Evolutionary conservation across 2,888 invertebrate genomes (phyloP).

Genomic region (Salpingus planirostris): DNA sequence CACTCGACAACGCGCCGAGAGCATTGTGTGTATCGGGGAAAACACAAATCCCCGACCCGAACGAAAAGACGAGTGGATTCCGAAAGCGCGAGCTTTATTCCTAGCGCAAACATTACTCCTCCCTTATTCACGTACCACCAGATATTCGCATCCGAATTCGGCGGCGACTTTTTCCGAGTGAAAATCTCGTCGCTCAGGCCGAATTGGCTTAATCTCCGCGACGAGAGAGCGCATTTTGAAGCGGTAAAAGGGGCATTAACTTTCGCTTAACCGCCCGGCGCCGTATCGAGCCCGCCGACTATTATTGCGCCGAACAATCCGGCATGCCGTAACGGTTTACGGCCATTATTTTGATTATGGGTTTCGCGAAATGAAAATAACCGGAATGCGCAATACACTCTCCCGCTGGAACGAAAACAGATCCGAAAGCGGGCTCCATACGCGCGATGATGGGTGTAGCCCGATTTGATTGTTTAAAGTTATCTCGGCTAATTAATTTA

Average conservation of each 20-base stretch:
- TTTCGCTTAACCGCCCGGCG: slow-evolving; percentile 12
- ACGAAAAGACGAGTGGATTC: neutral
- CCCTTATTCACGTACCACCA: no score
- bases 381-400: slow-evolving; percentile 6
- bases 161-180: no score
- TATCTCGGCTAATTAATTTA: no score
- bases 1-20: neutral
- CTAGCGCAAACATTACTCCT: no score
- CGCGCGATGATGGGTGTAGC: no score
- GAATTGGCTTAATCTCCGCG: slow-evolving; percentile 2
- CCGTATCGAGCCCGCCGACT: slow-evolving; percentile 6
- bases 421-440: no score
- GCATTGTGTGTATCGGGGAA: neutral
- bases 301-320: slow-evolving; percentile 9
- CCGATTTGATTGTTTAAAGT: no score
- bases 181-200: slow-evolving; percentile 1
- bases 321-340: slow-evolving; percentile 6
- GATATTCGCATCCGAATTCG: no score
- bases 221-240: slow-evolving; percentile 5
- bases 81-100: neutral
- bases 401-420: no score
- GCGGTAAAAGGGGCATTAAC: slow-evolving; percentile 19
- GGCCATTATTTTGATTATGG: slow-evolving; percentile 8
- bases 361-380: slow-evolving; percentile 2
- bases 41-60: neutral